These are phyloP conservation scores for Ceratina japonica DNA, from an alignment of 1,140 invertebrate genomes.

Conservation along the genomic window DNA sequence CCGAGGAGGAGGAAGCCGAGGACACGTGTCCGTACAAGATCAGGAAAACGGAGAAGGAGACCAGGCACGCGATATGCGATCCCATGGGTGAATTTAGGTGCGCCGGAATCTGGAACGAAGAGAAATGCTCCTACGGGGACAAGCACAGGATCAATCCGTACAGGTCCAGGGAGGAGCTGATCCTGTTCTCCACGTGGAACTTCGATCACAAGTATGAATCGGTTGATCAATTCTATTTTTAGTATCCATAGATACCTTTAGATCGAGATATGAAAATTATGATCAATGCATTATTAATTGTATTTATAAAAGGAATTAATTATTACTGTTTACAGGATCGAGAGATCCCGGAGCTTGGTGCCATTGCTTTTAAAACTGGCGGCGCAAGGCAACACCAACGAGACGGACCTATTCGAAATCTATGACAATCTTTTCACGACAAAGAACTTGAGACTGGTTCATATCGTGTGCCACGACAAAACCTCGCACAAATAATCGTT, in stretches of 20 bases:
- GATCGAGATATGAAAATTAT: too few species aligned
- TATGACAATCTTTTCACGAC: conserved; percentile 89
- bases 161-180: conserved; percentile 87
- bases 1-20: conserved; percentile 62
- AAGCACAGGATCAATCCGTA: conserved; percentile 92
- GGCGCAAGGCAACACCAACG: conserved; percentile 63
- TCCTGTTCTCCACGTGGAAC: conserved; percentile 95
- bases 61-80: conserved; percentile 82
- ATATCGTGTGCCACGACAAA: conserved; percentile 94
- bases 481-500: conserved; percentile 80
- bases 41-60: conserved; percentile 69
- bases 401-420: conserved; percentile 78
- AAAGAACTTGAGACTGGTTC: conserved; percentile 91
- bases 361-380: conserved; percentile 80
- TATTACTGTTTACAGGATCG: conserved; percentile 78
- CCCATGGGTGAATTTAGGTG: conserved; percentile 88
- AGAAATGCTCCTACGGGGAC: conserved; percentile 81
- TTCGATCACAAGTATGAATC: conserved; percentile 86
- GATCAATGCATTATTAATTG: background rate
- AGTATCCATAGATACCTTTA: too few species aligned
- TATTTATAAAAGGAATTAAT: background rate
- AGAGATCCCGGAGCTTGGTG: conserved; percentile 82
- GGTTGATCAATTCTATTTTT: too few species aligned
- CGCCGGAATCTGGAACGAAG: conserved; percentile 86
- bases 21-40: conserved; percentile 64